These are phyloP conservation scores for Drosophila falleni DNA, from an alignment of 2,888 invertebrate species.

Conservation along the genomic window DNA sequence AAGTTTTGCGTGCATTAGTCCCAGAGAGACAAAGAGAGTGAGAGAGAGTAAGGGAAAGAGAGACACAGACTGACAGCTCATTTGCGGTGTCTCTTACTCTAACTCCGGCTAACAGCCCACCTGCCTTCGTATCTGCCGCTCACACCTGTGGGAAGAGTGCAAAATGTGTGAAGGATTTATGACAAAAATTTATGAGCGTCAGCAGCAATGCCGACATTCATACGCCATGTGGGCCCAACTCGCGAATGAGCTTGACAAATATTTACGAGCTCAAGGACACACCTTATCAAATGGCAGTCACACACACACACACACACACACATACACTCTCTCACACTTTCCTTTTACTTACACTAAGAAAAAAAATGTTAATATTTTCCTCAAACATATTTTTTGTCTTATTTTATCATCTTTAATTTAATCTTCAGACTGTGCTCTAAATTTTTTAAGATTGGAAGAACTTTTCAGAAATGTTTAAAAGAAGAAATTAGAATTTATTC, in stretches of 20 bases:
- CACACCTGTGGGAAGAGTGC: slow-evolving; percentile 20
- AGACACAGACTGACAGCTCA: slow-evolving; percentile 61
- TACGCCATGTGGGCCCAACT: slow-evolving; percentile 49
- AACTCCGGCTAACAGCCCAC: neutral
- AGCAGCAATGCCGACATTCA: slow-evolving; percentile 47
- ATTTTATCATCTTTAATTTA: too few species aligned
- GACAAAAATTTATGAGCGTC: slow-evolving; percentile 61
- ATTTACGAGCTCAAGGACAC: slow-evolving; percentile 60
- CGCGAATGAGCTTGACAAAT: slow-evolving; percentile 64
- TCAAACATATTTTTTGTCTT: too few species aligned
- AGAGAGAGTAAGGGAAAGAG: neutral
- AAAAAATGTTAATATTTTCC: too few species aligned
- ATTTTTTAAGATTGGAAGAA: too few species aligned
- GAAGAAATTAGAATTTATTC: too few species aligned
- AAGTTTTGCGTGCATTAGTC: slow-evolving; percentile 72
- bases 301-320: neutral
- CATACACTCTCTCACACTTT: neutral
- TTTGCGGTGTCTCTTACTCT: slow-evolving; percentile 45
- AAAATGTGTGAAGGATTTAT: slow-evolving; percentile 61
- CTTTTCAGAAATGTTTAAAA: too few species aligned
- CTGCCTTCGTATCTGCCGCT: neutral
- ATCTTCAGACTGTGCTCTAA: too few species aligned
- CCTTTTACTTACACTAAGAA: neutral
- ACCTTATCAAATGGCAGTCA: slow-evolving; percentile 41
- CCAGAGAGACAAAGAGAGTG: slow-evolving; percentile 28